phyloP scores from a whole-genome alignment of 2,113 vertebrate genomes.

The Piprites chloris region DNA sequence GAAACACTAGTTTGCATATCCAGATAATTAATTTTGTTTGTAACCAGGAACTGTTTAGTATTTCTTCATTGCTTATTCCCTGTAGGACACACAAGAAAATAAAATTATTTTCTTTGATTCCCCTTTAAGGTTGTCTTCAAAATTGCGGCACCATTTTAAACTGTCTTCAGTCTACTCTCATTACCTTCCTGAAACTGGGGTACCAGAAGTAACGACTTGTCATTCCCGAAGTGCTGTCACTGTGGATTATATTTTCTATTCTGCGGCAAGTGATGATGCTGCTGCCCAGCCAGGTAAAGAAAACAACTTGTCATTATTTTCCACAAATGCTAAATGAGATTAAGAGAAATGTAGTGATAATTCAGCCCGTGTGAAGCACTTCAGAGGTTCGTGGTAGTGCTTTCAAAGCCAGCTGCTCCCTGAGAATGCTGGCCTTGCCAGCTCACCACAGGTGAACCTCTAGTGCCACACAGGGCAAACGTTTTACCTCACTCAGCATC shows the following conservation, averaged over 20 bases:
- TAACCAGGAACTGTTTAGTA: neutral
- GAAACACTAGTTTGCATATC: neutral
- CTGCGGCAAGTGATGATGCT: slow-evolving; percentile 63
- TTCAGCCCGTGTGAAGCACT: neutral
- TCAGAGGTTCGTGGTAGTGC: neutral
- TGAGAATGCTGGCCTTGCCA: neutral
- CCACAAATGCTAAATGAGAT: neutral
- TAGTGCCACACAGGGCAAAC: neutral
- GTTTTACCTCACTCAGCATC: neutral
- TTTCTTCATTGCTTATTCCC: neutral
- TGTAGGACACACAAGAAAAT: neutral
- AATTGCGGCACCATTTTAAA: slow-evolving; percentile 81
- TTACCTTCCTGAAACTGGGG: slow-evolving; percentile 75
- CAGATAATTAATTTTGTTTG: neutral
- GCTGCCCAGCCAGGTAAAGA: slow-evolving; percentile 69
- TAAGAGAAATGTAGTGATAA: neutral
- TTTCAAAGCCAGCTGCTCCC: neutral
- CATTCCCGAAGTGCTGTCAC: slow-evolving; percentile 89
- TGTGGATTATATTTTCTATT: slow-evolving; percentile 97
- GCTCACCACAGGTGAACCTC: neutral
- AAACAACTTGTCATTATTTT: neutral
- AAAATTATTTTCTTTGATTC: neutral
- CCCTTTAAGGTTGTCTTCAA: slow-evolving; percentile 65
- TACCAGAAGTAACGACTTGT: slow-evolving; percentile 92
- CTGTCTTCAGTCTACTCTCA: slow-evolving; percentile 90